phyloP scores from a whole-genome alignment of 2,797 vertebrate species.

The Craterocephalus amniculus region DNA sequence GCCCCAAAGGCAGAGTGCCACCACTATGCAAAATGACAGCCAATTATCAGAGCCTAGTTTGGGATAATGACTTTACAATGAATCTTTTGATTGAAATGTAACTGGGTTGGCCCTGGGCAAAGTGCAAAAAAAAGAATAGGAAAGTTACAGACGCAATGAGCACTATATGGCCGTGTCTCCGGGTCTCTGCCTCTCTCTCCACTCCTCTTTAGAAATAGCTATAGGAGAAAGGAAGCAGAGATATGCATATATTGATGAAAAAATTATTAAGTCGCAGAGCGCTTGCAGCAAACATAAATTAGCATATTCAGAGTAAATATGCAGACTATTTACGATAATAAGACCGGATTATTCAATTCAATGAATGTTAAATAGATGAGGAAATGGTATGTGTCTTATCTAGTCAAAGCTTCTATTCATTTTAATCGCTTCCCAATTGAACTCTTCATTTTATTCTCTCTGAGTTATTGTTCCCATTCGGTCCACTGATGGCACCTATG shows the following conservation, averaged over 20 bases:
- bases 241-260: constrained; percentile 83
- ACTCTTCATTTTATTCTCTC: constrained; percentile 83
- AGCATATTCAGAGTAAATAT: constrained; percentile 99
- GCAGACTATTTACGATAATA: constrained; percentile 99
- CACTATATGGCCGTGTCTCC: constrained; percentile 77
- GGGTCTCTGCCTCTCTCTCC: constrained; percentile 43
- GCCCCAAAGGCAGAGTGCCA: constrained; percentile 85
- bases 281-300: constrained; percentile 99
- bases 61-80: constrained; percentile 90
- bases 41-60: constrained; percentile 87
- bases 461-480: constrained; percentile 72
- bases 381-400: constrained; percentile 91
- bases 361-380: constrained; percentile 99
- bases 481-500: constrained; percentile 60
- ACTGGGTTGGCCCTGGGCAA: constrained; percentile 86
- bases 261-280: constrained; percentile 85
- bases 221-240: constrained; percentile 68
- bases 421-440: constrained; percentile 94
- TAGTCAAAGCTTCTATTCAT: constrained; percentile 90
- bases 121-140: constrained; percentile 63
- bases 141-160: constrained; percentile 87
- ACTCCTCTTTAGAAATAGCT: constrained; percentile 73
- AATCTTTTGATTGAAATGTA: constrained; percentile 91
- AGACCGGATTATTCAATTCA: constrained; percentile 99
- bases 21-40: constrained; percentile 92